Conservation (phyloP, 2,113 vertebrate genomes). For the Tauraco erythrolophus region DNA sequence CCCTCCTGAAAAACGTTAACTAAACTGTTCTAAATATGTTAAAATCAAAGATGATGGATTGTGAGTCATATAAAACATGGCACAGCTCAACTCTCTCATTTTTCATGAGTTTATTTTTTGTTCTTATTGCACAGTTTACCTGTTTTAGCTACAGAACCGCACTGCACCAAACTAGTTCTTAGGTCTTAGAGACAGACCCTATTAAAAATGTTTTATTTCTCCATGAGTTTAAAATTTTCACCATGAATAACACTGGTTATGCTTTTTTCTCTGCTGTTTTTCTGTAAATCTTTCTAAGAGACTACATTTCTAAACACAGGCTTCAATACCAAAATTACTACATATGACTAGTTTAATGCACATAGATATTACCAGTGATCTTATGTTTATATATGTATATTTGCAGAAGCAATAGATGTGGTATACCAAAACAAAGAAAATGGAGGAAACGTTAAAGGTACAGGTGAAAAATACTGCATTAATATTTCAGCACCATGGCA, state of each 20-base stretch:
- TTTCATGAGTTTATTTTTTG: slow-evolving; percentile 1
- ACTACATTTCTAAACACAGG: neutral
- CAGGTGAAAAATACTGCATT: neutral
- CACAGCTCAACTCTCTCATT: neutral
- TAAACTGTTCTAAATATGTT: neutral
- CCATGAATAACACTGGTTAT: neutral
- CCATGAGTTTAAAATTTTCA: neutral
- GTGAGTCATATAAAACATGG: neutral
- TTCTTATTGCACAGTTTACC: neutral
- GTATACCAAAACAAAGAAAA: neutral
- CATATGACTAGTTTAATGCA: neutral
- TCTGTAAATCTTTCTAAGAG: neutral
- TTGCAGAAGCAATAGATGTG: neutral
- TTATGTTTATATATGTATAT: neutral
- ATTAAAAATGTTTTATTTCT: neutral
- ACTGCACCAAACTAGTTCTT: neutral
- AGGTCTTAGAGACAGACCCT: neutral
- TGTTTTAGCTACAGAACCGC: neutral
- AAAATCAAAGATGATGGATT: neutral
- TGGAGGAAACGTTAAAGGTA: neutral
- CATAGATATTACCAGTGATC: neutral
- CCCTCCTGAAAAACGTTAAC: neutral
- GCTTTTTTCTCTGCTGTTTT: neutral
- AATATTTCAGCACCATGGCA: neutral
- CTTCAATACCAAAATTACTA: neutral